phyloP scores from a whole-genome alignment of 2,888 invertebrate genomes.

The Neuroscelio doddi region DNA sequence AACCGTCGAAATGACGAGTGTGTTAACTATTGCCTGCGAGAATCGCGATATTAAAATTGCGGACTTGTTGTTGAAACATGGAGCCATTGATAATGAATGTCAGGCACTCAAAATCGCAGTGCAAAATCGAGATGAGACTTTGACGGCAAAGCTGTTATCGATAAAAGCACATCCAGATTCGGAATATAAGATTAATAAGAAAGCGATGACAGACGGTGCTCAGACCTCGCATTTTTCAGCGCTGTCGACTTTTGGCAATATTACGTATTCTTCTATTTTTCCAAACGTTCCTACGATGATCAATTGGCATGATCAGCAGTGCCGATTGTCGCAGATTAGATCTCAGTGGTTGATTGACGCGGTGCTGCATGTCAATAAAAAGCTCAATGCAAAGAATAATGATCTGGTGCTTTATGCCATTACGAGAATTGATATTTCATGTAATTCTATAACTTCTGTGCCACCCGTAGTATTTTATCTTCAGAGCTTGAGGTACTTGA shows the following conservation, averaged over 20 bases:
- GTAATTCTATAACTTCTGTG: constrained; percentile 86
- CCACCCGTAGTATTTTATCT: constrained; percentile 89
- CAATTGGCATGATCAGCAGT: constrained; percentile 91
- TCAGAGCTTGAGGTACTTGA: constrained; percentile 86
- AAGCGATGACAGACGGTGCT: constrained; percentile 81
- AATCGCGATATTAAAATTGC: constrained; percentile 81
- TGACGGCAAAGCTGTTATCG: constrained; percentile 87
- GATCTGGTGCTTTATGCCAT: constrained; percentile 89
- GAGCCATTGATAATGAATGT: constrained; percentile 91
- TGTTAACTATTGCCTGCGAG: constrained; percentile 81
- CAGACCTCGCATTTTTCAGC: constrained; percentile 75
- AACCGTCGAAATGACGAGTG: constrained; percentile 56
- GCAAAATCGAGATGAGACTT: constrained; percentile 81
- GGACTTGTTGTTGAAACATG: constrained; percentile 84
- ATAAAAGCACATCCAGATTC: constrained; percentile 92
- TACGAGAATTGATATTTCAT: constrained; percentile 93
- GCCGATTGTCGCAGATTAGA: constrained; percentile 80
- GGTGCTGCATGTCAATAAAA: constrained; percentile 87
- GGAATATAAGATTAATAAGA: constrained; percentile 94
- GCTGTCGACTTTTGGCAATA: constrained; percentile 74
- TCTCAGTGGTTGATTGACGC: constrained; percentile 90
- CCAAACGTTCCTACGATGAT: constrained; percentile 90
- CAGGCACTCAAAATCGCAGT: constrained; percentile 86
- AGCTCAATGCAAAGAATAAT: constrained; percentile 78
- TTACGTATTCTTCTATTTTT: constrained; percentile 86